Evolutionary conservation across 2,888 invertebrate species (phyloP), one percentile per base, ranked within the genome.

Genomic region (Chloromyia formosa): DNA sequence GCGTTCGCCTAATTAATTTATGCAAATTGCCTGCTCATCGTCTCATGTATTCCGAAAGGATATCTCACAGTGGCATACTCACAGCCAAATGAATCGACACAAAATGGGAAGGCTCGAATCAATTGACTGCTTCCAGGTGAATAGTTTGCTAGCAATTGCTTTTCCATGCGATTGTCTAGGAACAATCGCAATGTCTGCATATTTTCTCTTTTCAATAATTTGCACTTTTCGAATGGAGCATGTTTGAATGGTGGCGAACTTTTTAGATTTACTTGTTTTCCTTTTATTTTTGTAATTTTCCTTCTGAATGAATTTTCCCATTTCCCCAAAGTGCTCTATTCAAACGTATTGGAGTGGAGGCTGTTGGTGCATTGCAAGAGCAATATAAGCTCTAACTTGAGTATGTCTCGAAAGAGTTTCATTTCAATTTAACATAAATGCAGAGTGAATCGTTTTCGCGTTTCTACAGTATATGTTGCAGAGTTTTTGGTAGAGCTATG

Each of bases 211-310:
- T 49, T 49, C 49, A 49, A 49, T 35, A 49, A 49, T 49, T 49
- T 49, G 3, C 49, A 49, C 49, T 49, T 49, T 49, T 49, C 16
- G 49, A n/a, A 49, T 49, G 14, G 49, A n/a, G 12, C 12, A 7
- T 7, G 27, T 7, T 35, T 35, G 27, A 35, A 35, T 35, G 3
- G 27, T 35, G 27, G 27, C 27, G 27, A 35, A 35, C 27, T 35
- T 35, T 35, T 35, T 35, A 35, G 27, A 35, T 35, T 35, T 35
- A 66, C 66, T 66, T 45, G n/a, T 58, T 56, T 71, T 56, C 56
- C 56, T 56, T 40, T 35, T 18, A 14, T 64, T 64, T 73, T 73
- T 64, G 54, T 73, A 49, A 49, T 49, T 49, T 49, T 49, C 49
- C 49, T 49, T 49, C 16, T 49, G 14, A 49, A n/a, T n/a, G 49